phyloP scores from a whole-genome alignment of 1,140 invertebrate genomes.

The Lasioglossum albipes region DNA sequence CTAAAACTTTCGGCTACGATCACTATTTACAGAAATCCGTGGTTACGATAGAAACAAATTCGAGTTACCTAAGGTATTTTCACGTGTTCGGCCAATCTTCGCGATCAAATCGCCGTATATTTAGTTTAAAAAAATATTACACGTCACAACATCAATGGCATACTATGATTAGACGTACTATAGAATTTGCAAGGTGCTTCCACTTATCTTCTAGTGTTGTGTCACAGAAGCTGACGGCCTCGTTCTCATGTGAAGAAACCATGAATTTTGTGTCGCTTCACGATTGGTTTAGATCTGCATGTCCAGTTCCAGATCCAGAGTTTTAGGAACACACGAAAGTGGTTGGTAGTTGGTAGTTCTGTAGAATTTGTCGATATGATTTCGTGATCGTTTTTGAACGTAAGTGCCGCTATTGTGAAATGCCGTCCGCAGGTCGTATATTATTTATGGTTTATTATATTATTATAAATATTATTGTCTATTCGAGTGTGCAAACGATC shows the following conservation, averaged over 20 bases:
- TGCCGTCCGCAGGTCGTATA: too few species aligned
- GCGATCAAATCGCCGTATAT: slow-evolving; percentile 42
- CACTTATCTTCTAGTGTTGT: slow-evolving; percentile 20
- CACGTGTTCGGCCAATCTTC: slow-evolving; percentile 50
- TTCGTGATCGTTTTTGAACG: too few species aligned
- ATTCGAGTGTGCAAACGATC: too few species aligned
- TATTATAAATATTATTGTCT: too few species aligned
- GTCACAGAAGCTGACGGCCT: neutral
- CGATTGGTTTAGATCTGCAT: neutral
- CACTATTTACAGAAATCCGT: neutral
- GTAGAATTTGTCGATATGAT: too few species aligned
- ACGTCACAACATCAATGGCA: slow-evolving; percentile 78
- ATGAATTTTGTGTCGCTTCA: neutral
- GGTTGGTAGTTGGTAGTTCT: neutral
- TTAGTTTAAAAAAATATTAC: slow-evolving; percentile 72
- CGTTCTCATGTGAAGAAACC: neutral
- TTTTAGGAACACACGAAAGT: neutral
- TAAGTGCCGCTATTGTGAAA: too few species aligned
- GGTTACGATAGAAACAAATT: neutral
- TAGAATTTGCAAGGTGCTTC: slow-evolving; percentile 35
- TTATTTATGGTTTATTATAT: too few species aligned
- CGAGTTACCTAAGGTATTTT: slow-evolving; percentile 61
- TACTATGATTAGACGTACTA: slow-evolving; percentile 56
- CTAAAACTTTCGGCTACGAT: neutral
- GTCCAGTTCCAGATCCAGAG: too few species aligned